These are phyloP conservation scores for Drosophila gunungcola DNA, from an alignment of 1,140 invertebrate species.

Conservation along the genomic window DNA sequence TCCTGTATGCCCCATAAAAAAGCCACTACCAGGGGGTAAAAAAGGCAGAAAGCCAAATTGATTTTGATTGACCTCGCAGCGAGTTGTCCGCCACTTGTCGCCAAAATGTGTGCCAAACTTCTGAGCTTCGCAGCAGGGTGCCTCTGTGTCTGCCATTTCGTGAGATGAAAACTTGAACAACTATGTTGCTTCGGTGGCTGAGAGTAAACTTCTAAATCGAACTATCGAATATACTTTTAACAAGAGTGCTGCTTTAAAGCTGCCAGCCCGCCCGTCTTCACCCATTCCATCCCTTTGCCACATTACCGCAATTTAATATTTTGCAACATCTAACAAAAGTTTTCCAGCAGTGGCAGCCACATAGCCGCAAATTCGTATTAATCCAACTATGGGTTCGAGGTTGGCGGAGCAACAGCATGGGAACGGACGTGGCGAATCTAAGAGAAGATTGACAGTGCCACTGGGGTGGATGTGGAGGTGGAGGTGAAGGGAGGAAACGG, in stretches of 20 bases:
- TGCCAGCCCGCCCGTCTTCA: neutral
- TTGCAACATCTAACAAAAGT: constrained; percentile 58
- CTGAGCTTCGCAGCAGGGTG: neutral
- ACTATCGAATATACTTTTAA: constrained; percentile 51
- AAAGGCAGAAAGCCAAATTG: constrained; percentile 25
- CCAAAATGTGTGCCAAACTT: constrained; percentile 27
- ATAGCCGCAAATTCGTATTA: constrained; percentile 42
- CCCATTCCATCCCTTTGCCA: neutral
- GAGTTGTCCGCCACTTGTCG: constrained; percentile 5
- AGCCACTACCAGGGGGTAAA: neutral
- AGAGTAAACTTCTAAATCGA: constrained; percentile 52
- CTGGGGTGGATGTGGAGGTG: neutral
- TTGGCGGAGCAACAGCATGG: neutral
- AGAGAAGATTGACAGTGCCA: constrained; percentile 9
- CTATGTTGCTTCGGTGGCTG: neutral
- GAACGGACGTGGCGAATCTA: neutral
- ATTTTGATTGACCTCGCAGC: constrained; percentile 31
- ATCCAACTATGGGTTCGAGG: constrained; percentile 13
- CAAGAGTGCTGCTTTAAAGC: constrained; percentile 18
- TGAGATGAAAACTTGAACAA: constrained; percentile 38
- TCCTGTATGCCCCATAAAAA: no score
- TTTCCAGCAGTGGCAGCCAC: constrained; percentile 18
- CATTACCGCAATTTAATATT: constrained; percentile 65
- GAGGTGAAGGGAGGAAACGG: neutral
- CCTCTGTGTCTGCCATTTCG: neutral